Evolutionary conservation across 2,113 vertebrate genomes (phyloP), one percentile per base, ranked within the genome.

Genomic region (Oryzias melastigma): DNA sequence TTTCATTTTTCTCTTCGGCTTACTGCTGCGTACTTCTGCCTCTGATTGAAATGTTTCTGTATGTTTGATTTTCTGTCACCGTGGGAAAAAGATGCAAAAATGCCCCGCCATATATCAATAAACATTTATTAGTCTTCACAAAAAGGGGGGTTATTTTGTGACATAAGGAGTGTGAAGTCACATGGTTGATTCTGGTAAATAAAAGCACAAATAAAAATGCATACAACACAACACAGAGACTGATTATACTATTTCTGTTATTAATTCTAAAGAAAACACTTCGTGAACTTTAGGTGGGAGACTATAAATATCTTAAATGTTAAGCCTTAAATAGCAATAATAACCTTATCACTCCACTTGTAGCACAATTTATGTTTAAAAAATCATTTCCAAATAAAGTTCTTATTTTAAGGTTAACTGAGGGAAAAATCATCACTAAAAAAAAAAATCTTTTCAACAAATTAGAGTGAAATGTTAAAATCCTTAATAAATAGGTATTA

Each of bases 71-170:
- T 35, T 35, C 35, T 35, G 35, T 35, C 35, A 27, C 5, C 25
- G 25, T 27, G 25, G 25, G 25, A 27, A 27, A 22, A 27, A 27
- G 25, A 27, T 27, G 25, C 25, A 27, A 27, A 27, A 27, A 27
- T 27, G 15, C 68, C 68, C 78, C 82, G 71, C 2, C 2, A 50
- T 68, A 77, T 75, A 80, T 65, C 72, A 75, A 80, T 19, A 88
- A 84, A 87, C 71, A 77, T 85, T 90, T 77, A 87, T 85, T 89
- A 47, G 58, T 80, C 62, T 56, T 71, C 47, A 65, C 17, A 18
- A 40, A 53, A 53, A 1, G 14, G 86, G 80, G 73, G 48, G 72
- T 73, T 62, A 74, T 65, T 70, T 72, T 68, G 83, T 84, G 85
- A 87, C 78, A 87, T 35, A 35, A 65, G 18, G 56, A 59, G 71